Evolutionary conservation across 2,888 invertebrate species (phyloP).

Genomic region (Platerodrilus igneus): DNA sequence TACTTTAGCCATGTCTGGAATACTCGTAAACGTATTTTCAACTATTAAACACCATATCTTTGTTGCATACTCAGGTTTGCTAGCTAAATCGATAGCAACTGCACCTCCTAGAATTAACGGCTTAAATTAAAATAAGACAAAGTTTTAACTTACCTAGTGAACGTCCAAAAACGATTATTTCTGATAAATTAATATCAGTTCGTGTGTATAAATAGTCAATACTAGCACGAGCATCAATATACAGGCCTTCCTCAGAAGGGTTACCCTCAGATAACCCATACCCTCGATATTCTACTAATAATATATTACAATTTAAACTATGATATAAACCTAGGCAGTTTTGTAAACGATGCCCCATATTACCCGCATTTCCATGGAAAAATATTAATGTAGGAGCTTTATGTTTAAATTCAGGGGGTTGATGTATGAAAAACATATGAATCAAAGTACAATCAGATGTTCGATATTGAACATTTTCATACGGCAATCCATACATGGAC

Average conservation of each 20-base stretch:
- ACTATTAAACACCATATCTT: slow-evolving; percentile 83
- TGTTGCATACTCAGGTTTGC: slow-evolving; percentile 68
- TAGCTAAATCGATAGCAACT: slow-evolving; percentile 82
- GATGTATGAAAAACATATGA: slow-evolving; percentile 78
- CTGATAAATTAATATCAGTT: slow-evolving; percentile 75
- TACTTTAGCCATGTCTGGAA: slow-evolving; percentile 86
- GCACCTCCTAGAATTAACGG: slow-evolving; percentile 67
- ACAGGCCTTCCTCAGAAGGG: slow-evolving; percentile 83
- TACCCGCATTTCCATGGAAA: slow-evolving; percentile 96
- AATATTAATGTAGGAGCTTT: slow-evolving; percentile 80
- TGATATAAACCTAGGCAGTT: slow-evolving; percentile 85
- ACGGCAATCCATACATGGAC: slow-evolving; percentile 78
- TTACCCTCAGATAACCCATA: slow-evolving; percentile 88
- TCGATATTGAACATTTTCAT: slow-evolving; percentile 74
- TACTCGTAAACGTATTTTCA: slow-evolving; percentile 93
- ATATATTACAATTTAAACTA: slow-evolving; percentile 76
- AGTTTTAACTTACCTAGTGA: slow-evolving; percentile 61
- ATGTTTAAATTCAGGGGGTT: slow-evolving; percentile 61
- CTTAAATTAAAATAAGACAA: slow-evolving; percentile 3
- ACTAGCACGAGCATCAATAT: slow-evolving; percentile 81
- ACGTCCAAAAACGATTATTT: slow-evolving; percentile 86
- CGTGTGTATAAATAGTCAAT: slow-evolving; percentile 78
- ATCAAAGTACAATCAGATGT: slow-evolving; percentile 72
- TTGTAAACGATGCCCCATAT: slow-evolving; percentile 88
- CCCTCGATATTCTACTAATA: slow-evolving; percentile 93